phyloP scores from a whole-genome alignment of 2,888 invertebrate genomes.

The Metopia argyrocephala region DNA sequence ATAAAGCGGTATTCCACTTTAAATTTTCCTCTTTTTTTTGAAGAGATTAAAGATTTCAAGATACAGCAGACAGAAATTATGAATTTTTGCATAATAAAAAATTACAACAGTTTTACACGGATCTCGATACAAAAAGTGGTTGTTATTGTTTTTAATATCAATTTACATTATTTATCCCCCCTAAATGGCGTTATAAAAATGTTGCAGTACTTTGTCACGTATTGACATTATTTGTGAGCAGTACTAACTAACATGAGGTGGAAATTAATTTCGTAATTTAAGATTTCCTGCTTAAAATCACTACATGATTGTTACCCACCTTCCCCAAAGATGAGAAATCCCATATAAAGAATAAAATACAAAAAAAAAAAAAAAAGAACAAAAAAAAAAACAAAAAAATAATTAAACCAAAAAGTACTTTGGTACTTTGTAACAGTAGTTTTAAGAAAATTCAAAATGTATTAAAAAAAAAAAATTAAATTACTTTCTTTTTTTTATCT shows the following conservation, averaged over 20 bases:
- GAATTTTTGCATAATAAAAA: slow-evolving; percentile 19
- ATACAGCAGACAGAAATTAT: slow-evolving; percentile 49
- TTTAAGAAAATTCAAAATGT: too few relatives aligned
- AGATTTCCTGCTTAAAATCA: slow-evolving; percentile 20
- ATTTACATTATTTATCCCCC: background rate
- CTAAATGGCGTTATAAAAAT: background rate
- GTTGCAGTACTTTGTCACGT: slow-evolving; percentile 46
- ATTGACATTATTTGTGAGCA: too few relatives aligned
- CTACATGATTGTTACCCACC: too few relatives aligned
- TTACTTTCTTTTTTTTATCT: too few relatives aligned
- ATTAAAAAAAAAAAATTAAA: too few relatives aligned
- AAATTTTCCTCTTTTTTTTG: background rate
- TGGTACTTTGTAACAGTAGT: too few relatives aligned
- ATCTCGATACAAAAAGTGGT: background rate
- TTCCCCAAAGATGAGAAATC: too few relatives aligned
- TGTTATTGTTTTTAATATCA: slow-evolving; percentile 8
- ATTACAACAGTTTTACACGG: background rate
- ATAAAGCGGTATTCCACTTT: slow-evolving; percentile 36
- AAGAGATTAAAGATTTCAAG: slow-evolving; percentile 53
- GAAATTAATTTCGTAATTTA: background rate
- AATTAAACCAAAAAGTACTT: too few relatives aligned
- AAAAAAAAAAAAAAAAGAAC: slow-evolving; percentile 10
- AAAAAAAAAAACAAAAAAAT: too few relatives aligned
- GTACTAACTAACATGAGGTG: too few relatives aligned
- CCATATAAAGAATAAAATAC: background rate